These are phyloP conservation scores for Fukomys damarensis DNA, from an alignment of 2,113 vertebrate genomes.

Conservation along the genomic window DNA sequence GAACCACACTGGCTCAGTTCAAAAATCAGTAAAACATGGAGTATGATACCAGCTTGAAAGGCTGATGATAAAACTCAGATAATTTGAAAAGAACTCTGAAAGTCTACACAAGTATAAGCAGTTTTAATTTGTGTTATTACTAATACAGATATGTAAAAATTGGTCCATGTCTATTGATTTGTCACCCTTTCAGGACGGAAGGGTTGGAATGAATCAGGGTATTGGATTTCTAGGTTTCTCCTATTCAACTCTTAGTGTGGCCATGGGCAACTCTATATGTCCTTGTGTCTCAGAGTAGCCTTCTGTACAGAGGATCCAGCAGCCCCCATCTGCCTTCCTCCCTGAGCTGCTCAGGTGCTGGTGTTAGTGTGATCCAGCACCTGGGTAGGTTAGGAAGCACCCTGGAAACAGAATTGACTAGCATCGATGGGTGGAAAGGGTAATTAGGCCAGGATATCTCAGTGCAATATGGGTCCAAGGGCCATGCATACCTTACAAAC, in stretches of 20 bases:
- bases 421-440: not conserved
- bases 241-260: not conserved
- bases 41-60: not conserved
- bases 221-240: not conserved
- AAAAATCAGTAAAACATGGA: not conserved
- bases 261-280: not conserved
- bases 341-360: not conserved
- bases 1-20: not conserved
- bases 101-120: not conserved
- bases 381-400: no score
- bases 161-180: not conserved
- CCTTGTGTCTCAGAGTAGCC: not conserved
- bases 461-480: not conserved
- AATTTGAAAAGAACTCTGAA: not conserved
- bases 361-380: accelerated
- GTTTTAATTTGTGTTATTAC: not conserved
- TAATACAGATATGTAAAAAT: not conserved
- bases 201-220: not conserved
- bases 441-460: not conserved
- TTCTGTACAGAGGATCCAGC: not conserved
- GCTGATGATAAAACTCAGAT: not conserved
- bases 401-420: not conserved
- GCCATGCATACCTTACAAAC: not conserved
- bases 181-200: not conserved
- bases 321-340: not conserved